Conservation (phyloP, 1,140 invertebrate genomes). For the Drosophila persimilis region DNA sequence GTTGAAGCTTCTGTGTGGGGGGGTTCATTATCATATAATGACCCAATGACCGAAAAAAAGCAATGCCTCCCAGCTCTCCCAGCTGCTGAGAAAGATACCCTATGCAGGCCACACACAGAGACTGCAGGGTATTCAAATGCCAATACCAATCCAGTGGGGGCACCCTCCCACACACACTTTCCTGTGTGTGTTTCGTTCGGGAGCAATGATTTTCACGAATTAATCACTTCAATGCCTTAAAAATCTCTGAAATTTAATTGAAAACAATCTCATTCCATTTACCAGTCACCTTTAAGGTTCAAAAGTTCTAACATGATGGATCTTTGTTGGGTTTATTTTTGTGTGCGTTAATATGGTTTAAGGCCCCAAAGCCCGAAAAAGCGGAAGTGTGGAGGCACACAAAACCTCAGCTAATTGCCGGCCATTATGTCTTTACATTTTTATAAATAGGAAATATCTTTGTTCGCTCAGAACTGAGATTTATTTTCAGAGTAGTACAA, state of each 20-base stretch:
- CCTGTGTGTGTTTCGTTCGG: conserved; percentile 7
- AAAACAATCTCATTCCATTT: conserved; percentile 45
- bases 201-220: conserved; percentile 50
- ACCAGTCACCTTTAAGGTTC: conserved; percentile 28
- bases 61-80: background rate
- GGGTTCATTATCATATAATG: conserved; percentile 79
- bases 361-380: conserved; percentile 9
- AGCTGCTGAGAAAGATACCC: too few relatives aligned
- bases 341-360: too few relatives aligned
- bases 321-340: conserved; percentile 36
- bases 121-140: too few relatives aligned
- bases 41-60: conserved; percentile 78
- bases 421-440: conserved; percentile 52
- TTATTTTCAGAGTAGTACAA: conserved; percentile 35
- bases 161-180: conserved; percentile 8
- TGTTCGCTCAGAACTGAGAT: conserved; percentile 9
- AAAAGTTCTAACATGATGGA: conserved; percentile 35
- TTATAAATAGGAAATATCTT: conserved; percentile 44
- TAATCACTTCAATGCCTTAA: conserved; percentile 48
- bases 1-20: conserved; percentile 36
- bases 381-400: conserved; percentile 37
- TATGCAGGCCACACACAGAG: too few relatives aligned
- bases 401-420: conserved; percentile 38
- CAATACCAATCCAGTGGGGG: conserved; percentile 18
- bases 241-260: conserved; percentile 51